These are phyloP conservation scores for Scolopax mira DNA, from an alignment of 2,113 vertebrate genomes.

Conservation along the genomic window DNA sequence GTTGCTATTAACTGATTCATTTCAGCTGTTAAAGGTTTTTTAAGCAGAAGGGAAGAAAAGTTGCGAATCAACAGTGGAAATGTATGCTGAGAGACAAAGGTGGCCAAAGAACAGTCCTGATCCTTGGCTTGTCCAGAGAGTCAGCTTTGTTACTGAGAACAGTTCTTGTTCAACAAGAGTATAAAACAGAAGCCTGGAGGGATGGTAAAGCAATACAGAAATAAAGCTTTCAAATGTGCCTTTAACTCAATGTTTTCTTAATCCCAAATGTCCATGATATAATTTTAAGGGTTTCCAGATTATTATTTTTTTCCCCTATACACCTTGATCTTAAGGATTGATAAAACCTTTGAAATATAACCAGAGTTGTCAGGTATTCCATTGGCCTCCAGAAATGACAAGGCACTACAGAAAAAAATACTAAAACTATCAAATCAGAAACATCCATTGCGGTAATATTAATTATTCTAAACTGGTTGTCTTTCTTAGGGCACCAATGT, in stretches of 20 bases:
- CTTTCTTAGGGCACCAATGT: background rate
- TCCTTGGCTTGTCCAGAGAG: background rate
- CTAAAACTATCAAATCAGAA: background rate
- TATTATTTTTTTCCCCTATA: background rate
- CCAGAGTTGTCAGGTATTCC: background rate
- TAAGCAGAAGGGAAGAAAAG: background rate
- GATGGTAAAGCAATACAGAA: background rate
- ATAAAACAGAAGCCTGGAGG: background rate
- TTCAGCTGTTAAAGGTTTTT: background rate
- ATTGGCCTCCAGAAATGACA: background rate
- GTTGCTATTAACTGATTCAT: background rate
- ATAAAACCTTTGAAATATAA: background rate
- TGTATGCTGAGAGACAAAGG: background rate
- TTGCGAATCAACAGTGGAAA: background rate
- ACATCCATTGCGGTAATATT: background rate
- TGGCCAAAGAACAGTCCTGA: background rate
- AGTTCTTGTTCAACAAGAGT: background rate
- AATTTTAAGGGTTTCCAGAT: background rate
- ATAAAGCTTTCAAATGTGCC: background rate
- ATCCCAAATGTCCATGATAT: background rate
- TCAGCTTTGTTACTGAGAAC: background rate
- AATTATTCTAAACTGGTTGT: background rate
- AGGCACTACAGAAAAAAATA: background rate
- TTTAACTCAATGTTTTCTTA: background rate
- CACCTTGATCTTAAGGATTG: background rate